A percentile compares a stretch with the other conserved stretches of the same genome.
Evolutionary conservation across 2,113 vertebrate species (phyloP).

Genomic region (Apteryx mantelli): DNA sequence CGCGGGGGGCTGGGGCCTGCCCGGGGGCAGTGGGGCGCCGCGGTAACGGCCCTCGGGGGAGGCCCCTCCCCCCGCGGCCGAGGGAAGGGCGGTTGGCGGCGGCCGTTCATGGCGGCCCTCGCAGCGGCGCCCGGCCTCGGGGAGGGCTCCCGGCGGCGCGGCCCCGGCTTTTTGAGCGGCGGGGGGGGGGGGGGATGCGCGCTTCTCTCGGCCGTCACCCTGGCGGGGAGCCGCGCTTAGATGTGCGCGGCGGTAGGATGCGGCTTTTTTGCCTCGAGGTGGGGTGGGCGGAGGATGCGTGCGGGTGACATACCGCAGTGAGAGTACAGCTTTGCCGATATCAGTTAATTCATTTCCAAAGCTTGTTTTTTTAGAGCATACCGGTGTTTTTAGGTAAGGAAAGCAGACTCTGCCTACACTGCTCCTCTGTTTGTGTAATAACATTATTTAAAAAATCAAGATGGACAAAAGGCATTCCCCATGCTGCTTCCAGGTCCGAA

Average conservation of each 20-base stretch:
- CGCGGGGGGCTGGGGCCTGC: not conserved
- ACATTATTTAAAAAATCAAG: not conserved
- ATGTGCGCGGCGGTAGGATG: not conserved
- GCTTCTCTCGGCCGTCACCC: not conserved
- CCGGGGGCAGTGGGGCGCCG: not conserved
- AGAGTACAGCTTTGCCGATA: fast-evolving
- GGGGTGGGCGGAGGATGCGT: fast-evolving
- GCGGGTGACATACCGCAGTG: not conserved
- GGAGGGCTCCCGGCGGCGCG: not conserved
- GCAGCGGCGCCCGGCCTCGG: not conserved
- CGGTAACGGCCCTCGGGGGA: not conserved
- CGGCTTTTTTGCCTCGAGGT: not conserved
- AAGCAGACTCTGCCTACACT: not conserved
- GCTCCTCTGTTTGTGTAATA: not conserved
- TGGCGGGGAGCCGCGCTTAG: not conserved
- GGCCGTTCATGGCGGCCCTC: too few relatives aligned
- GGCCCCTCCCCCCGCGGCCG: too few relatives aligned
- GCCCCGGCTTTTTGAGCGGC: too few relatives aligned
- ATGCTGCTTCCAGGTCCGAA: fast-evolving
- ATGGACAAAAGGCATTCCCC: not conserved
- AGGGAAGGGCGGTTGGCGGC: too few relatives aligned
- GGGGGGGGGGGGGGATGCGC: not conserved
- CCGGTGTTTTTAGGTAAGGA: fast-evolving
- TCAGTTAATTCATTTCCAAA: fast-evolving
- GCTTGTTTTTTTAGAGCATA: fast-evolving